phyloP scores from a whole-genome alignment of 1,140 invertebrate species.

The Coelopa frigida region DNA sequence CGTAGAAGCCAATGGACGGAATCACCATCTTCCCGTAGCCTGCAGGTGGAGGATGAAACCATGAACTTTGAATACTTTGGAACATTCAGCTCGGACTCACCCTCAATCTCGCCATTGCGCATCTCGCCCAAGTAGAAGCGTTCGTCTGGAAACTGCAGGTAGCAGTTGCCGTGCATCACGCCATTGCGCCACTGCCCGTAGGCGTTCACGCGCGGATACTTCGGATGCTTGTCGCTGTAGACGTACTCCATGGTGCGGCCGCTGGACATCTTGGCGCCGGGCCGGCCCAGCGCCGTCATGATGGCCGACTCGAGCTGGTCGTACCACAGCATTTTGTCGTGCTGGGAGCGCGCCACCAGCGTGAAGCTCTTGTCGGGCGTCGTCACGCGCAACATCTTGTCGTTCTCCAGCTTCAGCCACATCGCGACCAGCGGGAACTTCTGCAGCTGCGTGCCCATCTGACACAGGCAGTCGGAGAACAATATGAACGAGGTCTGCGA shows the following conservation, averaged over 20 bases:
- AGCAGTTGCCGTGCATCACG: constrained; percentile 73
- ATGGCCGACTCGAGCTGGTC: constrained; percentile 60
- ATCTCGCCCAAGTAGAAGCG: constrained; percentile 72
- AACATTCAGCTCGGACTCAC: constrained; percentile 29
- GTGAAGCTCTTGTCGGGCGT: constrained; percentile 72
- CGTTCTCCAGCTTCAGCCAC: constrained; percentile 64
- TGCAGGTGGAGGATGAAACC: constrained; percentile 1
- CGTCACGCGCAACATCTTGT: constrained; percentile 52
- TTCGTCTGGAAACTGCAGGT: constrained; percentile 74
- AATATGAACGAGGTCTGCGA: constrained; percentile 67
- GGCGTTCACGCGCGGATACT: constrained; percentile 73
- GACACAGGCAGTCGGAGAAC: constrained; percentile 66
- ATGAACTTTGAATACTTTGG: constrained; percentile 1
- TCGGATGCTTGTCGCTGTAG: constrained; percentile 60
- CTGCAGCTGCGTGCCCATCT: constrained; percentile 55
- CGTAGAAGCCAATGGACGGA: constrained; percentile 55
- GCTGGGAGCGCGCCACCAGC: constrained; percentile 56
- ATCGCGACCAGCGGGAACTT: constrained; percentile 63
- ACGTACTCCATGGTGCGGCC: constrained; percentile 62
- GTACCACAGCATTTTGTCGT: constrained; percentile 74
- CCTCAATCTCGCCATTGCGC: constrained; percentile 64
- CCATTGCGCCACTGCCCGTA: constrained; percentile 69
- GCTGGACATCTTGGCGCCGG: constrained; percentile 56
- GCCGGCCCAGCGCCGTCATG: constrained; percentile 51
- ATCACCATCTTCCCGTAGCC: constrained; percentile 43